Evolutionary conservation across 2,113 vertebrate species (phyloP), one percentile per base, ranked within the genome.

Genomic region (Macrotis lagotis): DNA sequence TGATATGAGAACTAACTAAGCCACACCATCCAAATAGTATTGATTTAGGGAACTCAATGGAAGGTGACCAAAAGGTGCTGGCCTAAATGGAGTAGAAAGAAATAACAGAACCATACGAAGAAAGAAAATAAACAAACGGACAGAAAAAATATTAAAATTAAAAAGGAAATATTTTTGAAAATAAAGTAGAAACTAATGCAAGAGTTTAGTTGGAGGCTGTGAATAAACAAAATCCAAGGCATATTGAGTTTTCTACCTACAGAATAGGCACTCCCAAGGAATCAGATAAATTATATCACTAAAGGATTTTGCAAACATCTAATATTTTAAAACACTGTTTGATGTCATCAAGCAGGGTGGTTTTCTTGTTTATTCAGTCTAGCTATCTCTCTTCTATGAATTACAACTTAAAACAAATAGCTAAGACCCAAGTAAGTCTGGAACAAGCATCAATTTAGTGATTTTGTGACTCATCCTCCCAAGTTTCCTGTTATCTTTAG

Each of bases 241-340:
- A 47, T 59, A 28, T 44, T 74, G 66, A 4, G 48, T 16, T 28
- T 7, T 74, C 48, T 88, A 16, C 48, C 51, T 88, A 90, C 51
- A 51, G 50, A 91, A 25, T 2, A 55, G 16, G 8, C 19, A n/a
- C 1, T 51, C 14, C 3, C 1, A 50, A 89, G n/a, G 50, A 92
- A 53, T 93, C 89, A 95, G 22, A n/a, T 89, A 31, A 91, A 92
- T 89, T 37, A 55, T 0, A 48, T 55, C 10, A 88, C 89, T 91
- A 95, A 91, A 95, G 91, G 53, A 91, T 66, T 92, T 96, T 96
- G 66, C 48, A 91, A 92, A 92, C n/a, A 47, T 44, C 28, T 83
- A 95, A 92, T 53, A 90, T 92, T 83, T 55, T 11, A 25, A 51
- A 26, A 52, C 66, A 66, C 47, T 5, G 22, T 19, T 0, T 48